phyloP scores from a whole-genome alignment of 2,113 vertebrate genomes.

The Tricholaema leucomelas region DNA sequence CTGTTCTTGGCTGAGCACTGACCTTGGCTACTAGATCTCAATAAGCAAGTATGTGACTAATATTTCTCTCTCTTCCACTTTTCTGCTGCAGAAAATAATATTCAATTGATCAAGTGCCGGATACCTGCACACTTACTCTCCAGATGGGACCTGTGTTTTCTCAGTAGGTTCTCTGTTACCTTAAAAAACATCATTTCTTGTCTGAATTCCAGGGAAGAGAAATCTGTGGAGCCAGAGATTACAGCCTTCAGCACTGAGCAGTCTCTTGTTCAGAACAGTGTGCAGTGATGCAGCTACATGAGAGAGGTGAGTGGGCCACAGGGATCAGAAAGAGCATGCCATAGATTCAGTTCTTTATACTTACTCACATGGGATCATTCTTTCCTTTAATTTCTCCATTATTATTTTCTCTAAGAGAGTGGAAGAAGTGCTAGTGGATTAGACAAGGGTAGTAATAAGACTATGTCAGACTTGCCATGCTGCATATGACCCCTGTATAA shows the following conservation, averaged over 20 bases:
- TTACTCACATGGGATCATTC: not conserved
- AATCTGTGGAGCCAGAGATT: not conserved
- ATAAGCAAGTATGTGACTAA: conserved; percentile 23
- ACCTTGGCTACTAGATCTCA: conserved; percentile 51
- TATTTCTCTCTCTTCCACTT: not conserved
- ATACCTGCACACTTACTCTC: not conserved
- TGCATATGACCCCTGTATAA: not conserved
- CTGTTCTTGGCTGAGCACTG: conserved; percentile 41
- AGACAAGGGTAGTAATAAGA: not conserved
- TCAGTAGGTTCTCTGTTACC: not conserved
- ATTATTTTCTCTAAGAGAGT: not conserved
- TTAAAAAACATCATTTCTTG: not conserved
- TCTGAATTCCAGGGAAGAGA: not conserved
- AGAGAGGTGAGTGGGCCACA: not conserved
- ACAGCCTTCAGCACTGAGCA: not conserved
- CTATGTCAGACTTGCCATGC: not conserved
- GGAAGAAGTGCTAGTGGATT: not conserved
- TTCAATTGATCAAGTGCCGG: not conserved
- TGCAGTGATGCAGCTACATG: not conserved
- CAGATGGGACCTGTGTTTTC: not conserved
- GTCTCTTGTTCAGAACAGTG: not conserved
- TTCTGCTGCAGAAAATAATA: conserved; percentile 26
- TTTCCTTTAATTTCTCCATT: not conserved
- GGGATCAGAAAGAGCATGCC: not conserved
- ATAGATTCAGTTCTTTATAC: not conserved